phyloP scores from a whole-genome alignment of 2,888 invertebrate species.

The Mantis religiosa region DNA sequence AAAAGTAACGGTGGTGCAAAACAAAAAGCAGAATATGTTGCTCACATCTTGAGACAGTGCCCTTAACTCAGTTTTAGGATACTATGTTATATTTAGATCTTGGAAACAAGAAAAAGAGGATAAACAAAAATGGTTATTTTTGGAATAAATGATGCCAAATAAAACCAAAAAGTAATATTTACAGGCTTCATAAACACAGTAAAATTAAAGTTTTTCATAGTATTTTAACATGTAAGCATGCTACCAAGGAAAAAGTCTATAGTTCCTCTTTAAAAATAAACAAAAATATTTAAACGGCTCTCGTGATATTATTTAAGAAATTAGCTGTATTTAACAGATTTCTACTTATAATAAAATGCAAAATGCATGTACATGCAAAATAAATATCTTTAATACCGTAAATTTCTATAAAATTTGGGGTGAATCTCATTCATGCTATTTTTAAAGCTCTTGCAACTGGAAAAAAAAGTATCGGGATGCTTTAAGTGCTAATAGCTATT shows the following conservation, averaged over 20 bases:
- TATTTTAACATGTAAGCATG: background rate
- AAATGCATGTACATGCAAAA: background rate
- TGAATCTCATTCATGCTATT: too few species aligned
- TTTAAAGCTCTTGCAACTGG: too few species aligned
- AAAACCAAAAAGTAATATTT: background rate
- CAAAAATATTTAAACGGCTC: background rate
- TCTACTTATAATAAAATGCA: background rate
- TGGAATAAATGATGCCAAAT: background rate
- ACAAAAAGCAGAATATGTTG: background rate
- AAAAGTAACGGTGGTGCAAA: background rate
- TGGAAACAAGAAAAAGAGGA: background rate
- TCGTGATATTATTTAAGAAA: background rate
- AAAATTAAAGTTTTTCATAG: background rate
- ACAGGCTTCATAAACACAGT: background rate
- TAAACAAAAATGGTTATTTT: background rate
- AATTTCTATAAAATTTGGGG: too few species aligned
- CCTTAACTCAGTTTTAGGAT: background rate
- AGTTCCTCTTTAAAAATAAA: background rate
- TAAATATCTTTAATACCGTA: too few species aligned
- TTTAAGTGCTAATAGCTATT: too few species aligned
- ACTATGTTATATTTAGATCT: background rate
- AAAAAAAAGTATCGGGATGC: too few species aligned
- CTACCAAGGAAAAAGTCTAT: background rate
- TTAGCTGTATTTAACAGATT: background rate
- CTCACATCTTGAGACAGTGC: background rate